These are phyloP conservation scores for Molossus molossus DNA, from an alignment of 2,797 vertebrate genomes.

Conservation along the genomic window DNA sequence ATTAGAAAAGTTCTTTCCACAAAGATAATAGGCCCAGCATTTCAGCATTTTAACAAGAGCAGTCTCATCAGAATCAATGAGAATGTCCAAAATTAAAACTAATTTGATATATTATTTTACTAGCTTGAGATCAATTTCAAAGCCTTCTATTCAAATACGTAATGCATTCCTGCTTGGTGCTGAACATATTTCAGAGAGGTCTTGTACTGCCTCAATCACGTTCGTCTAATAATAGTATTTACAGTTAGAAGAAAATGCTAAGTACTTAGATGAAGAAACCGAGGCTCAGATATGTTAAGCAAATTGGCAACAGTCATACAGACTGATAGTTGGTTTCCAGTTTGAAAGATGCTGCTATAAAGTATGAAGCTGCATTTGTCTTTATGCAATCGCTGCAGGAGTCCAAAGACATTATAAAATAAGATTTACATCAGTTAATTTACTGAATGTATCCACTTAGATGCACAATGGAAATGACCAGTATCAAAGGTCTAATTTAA, in stretches of 20 bases:
- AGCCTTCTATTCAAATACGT: neutral
- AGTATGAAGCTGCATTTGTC: neutral
- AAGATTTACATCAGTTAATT: neutral
- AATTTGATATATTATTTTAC: neutral
- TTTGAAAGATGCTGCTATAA: neutral
- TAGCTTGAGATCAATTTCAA: neutral
- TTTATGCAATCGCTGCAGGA: neutral
- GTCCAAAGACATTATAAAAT: neutral
- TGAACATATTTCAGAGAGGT: neutral
- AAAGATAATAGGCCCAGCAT: neutral
- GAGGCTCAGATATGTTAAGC: neutral
- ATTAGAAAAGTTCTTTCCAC: neutral
- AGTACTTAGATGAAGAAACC: neutral
- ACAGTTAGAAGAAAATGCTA: neutral
- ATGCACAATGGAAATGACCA: neutral
- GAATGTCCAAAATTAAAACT: constrained; percentile 12
- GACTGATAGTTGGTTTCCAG: neutral
- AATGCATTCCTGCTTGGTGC: neutral
- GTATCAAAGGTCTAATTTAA: neutral
- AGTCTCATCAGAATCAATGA: neutral
- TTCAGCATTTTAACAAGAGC: neutral
- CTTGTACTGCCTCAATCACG: neutral
- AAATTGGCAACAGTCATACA: neutral
- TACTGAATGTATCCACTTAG: neutral
- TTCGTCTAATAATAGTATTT: neutral